Base-by-base conservation (phyloP, 2,797 vertebrate species). In the Emys orbicularis region DNA sequence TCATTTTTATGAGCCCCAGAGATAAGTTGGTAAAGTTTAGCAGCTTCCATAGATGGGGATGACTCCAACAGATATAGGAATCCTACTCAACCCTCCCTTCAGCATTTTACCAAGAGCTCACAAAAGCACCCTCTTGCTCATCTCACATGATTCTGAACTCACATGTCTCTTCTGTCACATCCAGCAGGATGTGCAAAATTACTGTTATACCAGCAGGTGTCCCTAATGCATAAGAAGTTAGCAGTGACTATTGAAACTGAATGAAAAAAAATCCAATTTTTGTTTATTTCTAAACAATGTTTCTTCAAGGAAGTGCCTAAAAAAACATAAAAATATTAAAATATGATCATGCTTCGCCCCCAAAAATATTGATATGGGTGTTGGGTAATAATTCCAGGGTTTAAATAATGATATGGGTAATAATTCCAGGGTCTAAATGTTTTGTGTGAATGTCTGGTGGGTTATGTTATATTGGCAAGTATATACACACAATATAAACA, bases 171-270 rank as follows among this genome's bases (percentile, higher is more conserved):
- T 44, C 29, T 41, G 12, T 37, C 49, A 19, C 9, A 41, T 57
- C 2, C 11, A 44, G 31, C 74, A 19, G 86, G 56, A 13, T 59
- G 56, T 95, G 96, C 90, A 96, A 91, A 41, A 53, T 54, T 88
- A 7, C 65, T 34, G 52, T 4, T 80, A 49, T 53, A 91, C 97
- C 97, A 94, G 90, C 81, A 97, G 97, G 74, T 95, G 97, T 96
- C 97, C 50, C 94, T 94, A 59, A 19, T 79, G 37, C 29, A 53
- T 88, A 96, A 97, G 94, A 92, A 97, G 96, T 95, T 65, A 6
- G 15, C 27, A 44, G 10, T 25, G 2, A 50, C 8, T 50, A 4
- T 4, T 25, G 29, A 34, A 61, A 37, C 10, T 47, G 13, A 34
- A 19, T 76, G 29, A 19, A 18, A 29, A 88, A 90, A 41, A 6